phyloP scores from a whole-genome alignment of 2,113 vertebrate genomes.

The Planiliza haematocheilus region DNA sequence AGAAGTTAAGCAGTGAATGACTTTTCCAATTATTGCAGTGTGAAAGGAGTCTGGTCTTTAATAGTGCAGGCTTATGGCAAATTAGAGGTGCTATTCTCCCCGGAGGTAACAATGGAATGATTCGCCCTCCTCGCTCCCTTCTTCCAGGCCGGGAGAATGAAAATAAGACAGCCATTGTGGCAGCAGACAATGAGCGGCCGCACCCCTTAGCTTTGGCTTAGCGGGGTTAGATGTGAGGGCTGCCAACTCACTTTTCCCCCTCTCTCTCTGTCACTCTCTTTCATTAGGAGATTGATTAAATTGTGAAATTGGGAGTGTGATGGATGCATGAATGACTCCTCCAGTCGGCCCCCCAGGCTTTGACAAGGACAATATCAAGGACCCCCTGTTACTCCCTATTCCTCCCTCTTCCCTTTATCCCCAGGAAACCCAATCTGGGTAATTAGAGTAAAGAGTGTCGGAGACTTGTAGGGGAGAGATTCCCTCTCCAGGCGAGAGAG shows the following conservation, averaged over 20 bases:
- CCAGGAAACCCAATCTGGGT: constrained; percentile 86
- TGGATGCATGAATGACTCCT: constrained; percentile 83
- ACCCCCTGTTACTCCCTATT: constrained; percentile 54
- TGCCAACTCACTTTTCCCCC: constrained; percentile 56
- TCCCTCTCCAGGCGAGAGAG: background rate
- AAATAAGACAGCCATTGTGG: constrained; percentile 87
- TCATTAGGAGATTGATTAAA: constrained; percentile 87
- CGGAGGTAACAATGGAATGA: constrained; percentile 76
- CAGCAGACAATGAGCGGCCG: constrained; percentile 81
- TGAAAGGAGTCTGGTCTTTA: constrained; percentile 91
- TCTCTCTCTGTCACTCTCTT: constrained; percentile 68
- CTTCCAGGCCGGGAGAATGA: constrained; percentile 67
- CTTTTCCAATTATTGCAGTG: constrained; percentile 89
- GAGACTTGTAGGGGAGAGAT: constrained; percentile 66
- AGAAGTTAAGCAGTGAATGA: constrained; percentile 84
- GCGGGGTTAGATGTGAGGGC: constrained; percentile 74
- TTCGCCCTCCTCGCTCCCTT: constrained; percentile 53
- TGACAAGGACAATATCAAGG: constrained; percentile 83
- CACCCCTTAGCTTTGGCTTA: constrained; percentile 79
- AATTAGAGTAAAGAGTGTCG: constrained; percentile 82
- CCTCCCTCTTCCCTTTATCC: constrained; percentile 64
- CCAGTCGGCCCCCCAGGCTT: constrained; percentile 81
- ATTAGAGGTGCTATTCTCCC: constrained; percentile 89
- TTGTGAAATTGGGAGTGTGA: constrained; percentile 84
- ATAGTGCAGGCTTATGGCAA: constrained; percentile 89